Evolutionary conservation across 1,140 invertebrate genomes (phyloP).

Genomic region (Scaptomyza montana): DNA sequence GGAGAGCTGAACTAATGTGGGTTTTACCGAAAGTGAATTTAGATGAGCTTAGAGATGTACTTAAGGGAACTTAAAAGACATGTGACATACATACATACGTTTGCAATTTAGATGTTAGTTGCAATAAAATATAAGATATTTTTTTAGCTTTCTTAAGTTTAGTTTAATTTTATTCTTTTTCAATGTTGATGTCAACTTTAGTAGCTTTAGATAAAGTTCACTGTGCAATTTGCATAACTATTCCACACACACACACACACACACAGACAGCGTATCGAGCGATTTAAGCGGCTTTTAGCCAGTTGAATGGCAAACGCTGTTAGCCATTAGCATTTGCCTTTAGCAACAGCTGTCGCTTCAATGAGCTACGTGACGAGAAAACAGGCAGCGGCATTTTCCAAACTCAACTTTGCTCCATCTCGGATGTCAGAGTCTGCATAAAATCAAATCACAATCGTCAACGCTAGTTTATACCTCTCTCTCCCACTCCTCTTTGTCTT

Average conservation of each 20-base stretch:
- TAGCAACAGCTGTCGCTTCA: constrained; percentile 38
- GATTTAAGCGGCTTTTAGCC: constrained; percentile 37
- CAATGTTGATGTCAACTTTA: too few species aligned
- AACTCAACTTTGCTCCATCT: constrained; percentile 2
- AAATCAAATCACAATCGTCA: constrained; percentile 48
- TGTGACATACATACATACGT: neutral
- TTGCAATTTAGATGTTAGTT: too few species aligned
- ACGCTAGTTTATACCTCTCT: constrained; percentile 8
- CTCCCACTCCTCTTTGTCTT: neutral
- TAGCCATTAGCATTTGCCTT: constrained; percentile 42
- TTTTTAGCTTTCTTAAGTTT: neutral
- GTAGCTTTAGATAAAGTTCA: too few species aligned
- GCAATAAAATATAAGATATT: too few species aligned
- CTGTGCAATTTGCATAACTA: neutral
- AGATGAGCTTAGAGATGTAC: neutral
- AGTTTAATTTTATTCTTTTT: too few species aligned
- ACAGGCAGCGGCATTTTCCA: constrained; percentile 19
- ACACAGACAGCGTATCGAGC: neutral
- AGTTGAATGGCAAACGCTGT: constrained; percentile 28
- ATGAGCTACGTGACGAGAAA: constrained; percentile 54
- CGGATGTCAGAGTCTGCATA: constrained; percentile 28
- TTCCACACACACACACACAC: neutral
- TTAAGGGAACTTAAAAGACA: neutral
- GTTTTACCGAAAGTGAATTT: neutral
- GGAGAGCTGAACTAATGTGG: neutral